Percentiles rank a stretch among this genome's conserved stretches.
phyloP scores from a whole-genome alignment of 2,888 invertebrate genomes.

The Diaphora mendica region DNA sequence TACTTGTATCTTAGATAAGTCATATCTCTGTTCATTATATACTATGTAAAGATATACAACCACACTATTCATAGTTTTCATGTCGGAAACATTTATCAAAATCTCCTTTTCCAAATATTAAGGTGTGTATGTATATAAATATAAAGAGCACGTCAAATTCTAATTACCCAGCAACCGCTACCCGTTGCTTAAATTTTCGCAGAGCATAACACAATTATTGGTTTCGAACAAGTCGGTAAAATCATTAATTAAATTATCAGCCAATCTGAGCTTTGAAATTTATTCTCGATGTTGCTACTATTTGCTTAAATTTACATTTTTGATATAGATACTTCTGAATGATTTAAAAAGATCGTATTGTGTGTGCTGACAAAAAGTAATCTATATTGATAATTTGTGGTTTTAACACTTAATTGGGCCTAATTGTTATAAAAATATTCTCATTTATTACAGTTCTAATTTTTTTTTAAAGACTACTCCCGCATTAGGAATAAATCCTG shows the following conservation, averaged over 20 bases:
- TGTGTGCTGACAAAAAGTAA: not conserved
- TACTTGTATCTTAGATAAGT: no score
- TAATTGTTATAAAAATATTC: no score
- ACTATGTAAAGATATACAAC: no score
- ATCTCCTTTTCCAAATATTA: not conserved
- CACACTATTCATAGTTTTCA: not conserved
- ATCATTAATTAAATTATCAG: slow-evolving; percentile 54
- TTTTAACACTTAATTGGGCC: not conserved
- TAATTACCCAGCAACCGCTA: slow-evolving; percentile 21
- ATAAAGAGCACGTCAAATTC: slow-evolving; percentile 6
- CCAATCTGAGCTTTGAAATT: slow-evolving; percentile 46
- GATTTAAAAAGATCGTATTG: not conserved
- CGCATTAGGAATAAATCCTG: no score
- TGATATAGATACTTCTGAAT: slow-evolving; percentile 3
- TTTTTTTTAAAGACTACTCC: no score
- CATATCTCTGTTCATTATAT: no score
- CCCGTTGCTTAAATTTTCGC: slow-evolving; percentile 14
- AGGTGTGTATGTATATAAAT: not conserved
- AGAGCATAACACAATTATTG: slow-evolving; percentile 51
- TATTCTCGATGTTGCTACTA: slow-evolving; percentile 34
- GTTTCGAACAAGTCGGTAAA: slow-evolving; percentile 38
- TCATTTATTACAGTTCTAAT: no score
- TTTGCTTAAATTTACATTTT: slow-evolving; percentile 46
- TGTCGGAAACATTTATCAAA: not conserved
- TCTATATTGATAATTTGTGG: not conserved